Conservation (phyloP, 1,140 invertebrate species). For the Aplysia californica region DNA sequence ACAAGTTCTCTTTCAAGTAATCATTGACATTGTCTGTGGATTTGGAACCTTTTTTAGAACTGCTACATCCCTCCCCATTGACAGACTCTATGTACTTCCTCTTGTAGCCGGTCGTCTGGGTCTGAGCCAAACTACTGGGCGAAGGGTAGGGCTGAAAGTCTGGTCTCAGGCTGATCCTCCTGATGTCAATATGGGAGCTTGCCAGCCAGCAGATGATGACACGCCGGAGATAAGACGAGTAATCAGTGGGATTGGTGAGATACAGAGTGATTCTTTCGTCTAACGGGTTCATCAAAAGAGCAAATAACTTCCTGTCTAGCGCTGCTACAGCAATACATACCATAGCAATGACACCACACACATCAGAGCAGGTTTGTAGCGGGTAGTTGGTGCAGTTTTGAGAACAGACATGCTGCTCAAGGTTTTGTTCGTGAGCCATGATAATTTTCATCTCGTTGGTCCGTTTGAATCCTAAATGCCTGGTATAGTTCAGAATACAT, state of each 20-base stretch:
- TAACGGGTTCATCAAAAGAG: slow-evolving; percentile 1
- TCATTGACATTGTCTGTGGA: too few species aligned
- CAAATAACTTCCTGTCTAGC: slow-evolving; percentile 19
- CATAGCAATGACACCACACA: slow-evolving; percentile 22
- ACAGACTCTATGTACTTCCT: background rate
- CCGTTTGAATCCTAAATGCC: background rate
- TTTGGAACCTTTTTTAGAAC: too few species aligned
- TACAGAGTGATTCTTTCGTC: slow-evolving; percentile 12
- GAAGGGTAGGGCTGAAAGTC: background rate
- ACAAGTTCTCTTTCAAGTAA: too few species aligned
- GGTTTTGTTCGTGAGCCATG: slow-evolving; percentile 23
- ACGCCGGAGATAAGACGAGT: slow-evolving; percentile 20
- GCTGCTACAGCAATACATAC: slow-evolving; percentile 19
- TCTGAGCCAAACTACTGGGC: background rate
- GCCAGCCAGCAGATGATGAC: slow-evolving; percentile 18
- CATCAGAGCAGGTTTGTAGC: slow-evolving; percentile 24
- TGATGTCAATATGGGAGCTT: slow-evolving; percentile 13
- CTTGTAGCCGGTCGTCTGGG: background rate
- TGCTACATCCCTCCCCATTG: background rate
- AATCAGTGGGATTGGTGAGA: slow-evolving; percentile 17
- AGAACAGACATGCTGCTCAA: slow-evolving; percentile 12
- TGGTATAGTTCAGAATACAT: slow-evolving; percentile 4
- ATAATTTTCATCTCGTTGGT: background rate
- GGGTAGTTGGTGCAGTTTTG: slow-evolving; percentile 25
- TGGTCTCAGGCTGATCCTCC: slow-evolving; percentile 12